These are phyloP conservation scores for Drosophila merina DNA, from an alignment of 2,888 invertebrate genomes.

Conservation along the genomic window DNA sequence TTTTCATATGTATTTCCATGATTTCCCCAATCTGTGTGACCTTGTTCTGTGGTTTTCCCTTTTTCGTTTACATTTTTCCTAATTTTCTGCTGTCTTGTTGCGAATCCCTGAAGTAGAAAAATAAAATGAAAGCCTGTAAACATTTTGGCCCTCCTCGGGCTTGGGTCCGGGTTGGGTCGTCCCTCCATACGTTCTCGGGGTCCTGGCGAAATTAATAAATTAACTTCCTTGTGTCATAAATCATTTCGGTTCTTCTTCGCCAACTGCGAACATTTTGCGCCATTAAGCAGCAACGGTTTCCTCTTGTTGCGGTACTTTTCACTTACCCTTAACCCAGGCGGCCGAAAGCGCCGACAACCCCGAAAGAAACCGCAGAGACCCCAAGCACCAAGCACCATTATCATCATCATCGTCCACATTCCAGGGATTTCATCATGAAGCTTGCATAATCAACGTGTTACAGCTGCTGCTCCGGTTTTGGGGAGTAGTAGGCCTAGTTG, in stretches of 20 bases:
- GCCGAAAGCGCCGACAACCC: slow-evolving; percentile 33
- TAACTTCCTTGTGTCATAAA: slow-evolving; percentile 79
- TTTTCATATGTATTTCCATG: neutral
- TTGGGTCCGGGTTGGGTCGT: slow-evolving; percentile 16
- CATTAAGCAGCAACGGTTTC: slow-evolving; percentile 72
- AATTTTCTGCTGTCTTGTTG: slow-evolving; percentile 59
- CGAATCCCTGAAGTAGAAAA: slow-evolving; percentile 28
- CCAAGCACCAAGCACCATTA: slow-evolving; percentile 38
- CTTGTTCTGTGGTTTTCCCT: slow-evolving; percentile 63
- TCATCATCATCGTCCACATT: slow-evolving; percentile 58
- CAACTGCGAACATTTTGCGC: slow-evolving; percentile 77
- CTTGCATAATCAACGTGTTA: slow-evolving; percentile 65
- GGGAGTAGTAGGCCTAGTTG: slow-evolving; percentile 64
- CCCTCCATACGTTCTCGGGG: slow-evolving; percentile 41
- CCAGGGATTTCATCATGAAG: slow-evolving; percentile 44
- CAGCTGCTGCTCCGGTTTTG: slow-evolving; percentile 63
- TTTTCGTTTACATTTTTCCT: slow-evolving; percentile 34
- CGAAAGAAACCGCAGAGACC: slow-evolving; percentile 20
- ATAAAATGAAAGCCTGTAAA: slow-evolving; percentile 62
- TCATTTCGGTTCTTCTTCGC: slow-evolving; percentile 69
- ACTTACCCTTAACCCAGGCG: slow-evolving; percentile 71
- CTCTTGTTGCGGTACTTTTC: slow-evolving; percentile 72
- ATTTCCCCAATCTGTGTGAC: slow-evolving; percentile 49
- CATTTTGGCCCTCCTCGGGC: slow-evolving; percentile 40
- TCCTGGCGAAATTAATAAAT: slow-evolving; percentile 75